These are phyloP conservation scores for Rhingia rostrata DNA, from an alignment of 2,888 invertebrate species.

Conservation along the genomic window DNA sequence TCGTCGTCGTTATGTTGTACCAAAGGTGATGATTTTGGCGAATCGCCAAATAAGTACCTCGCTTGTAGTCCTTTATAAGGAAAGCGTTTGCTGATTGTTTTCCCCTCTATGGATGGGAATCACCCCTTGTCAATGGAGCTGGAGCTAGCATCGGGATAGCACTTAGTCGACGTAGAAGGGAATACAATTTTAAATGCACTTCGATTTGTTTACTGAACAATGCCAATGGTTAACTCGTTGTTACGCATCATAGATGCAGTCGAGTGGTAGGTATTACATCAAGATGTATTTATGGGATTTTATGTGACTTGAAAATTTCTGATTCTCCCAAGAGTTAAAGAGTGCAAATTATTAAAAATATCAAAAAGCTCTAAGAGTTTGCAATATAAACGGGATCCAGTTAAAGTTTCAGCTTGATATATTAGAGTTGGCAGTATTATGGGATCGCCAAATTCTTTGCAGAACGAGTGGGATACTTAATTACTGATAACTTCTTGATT, in stretches of 20 bases:
- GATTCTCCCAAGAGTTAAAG: too few relatives aligned
- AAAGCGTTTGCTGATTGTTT: constrained; percentile 63
- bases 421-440: too few relatives aligned
- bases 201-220: constrained; percentile 58
- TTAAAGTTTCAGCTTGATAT: too few relatives aligned
- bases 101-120: constrained; percentile 31
- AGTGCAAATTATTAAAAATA: too few relatives aligned
- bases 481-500: too few relatives aligned
- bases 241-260: constrained; percentile 1
- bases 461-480: too few relatives aligned
- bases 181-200: constrained; percentile 54
- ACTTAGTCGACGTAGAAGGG: constrained; percentile 36
- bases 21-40: constrained; percentile 71
- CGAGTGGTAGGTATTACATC: constrained; percentile 9
- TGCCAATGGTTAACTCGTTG: constrained; percentile 28
- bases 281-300: background rate
- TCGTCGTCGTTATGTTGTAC: constrained; percentile 19
- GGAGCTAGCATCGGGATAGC: constrained; percentile 5
- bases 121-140: constrained; percentile 2
- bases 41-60: constrained; percentile 66
- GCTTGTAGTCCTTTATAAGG: constrained; percentile 70
- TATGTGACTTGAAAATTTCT: background rate
- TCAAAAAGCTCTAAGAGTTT: too few relatives aligned
- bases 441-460: too few relatives aligned
- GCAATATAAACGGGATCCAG: too few relatives aligned